Base-by-base conservation (phyloP, 2,797 vertebrate species). In the Protosalanx chinensis region DNA sequence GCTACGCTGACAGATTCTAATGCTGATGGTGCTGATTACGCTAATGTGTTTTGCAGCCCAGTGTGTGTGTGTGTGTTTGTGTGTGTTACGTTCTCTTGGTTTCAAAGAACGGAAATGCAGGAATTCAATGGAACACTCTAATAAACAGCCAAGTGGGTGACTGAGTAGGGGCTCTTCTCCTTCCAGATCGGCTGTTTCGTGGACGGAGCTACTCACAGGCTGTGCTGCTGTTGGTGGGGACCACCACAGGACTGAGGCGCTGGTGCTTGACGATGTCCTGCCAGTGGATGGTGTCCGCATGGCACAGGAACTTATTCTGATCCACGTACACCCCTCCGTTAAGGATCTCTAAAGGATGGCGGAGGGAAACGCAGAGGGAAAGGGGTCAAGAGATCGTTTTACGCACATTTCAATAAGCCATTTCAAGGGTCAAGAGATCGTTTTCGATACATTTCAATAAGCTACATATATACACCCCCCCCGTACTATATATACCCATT, bases 251-350 rank as follows among this genome's bases (percentile, higher is more conserved):
- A 81, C 95, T 94, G 56, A 94, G 91, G 78, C 91, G 91, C 20
- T 92, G 89, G 68, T 92, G 94, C 59, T 94, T 91, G 68, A 95
- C 94, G 1, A 95, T 96, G 70, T 96, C 95, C 76, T 95, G 94
- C 95, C 95, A 96, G 56, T 95, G 94, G 81, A 96, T 94, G 71
- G 94, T 96, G 79, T 96, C 93, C 4, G 93, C 93, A 29, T 95
- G 93, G 86, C 95, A 96, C 3, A 96, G 92, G 49, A 95, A 95
- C 80, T 95, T 94, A 89, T 95, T 96, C 90, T 95, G 93, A 79
- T 94, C 93, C 76, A 96, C 93, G 0, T 96, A 96, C 58, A 95
- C 93, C 0, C 94, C 95, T 63, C 95, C 95, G 68, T 94, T 94
- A 73, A 96, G 90, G 78, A 95, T 95, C 91, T 96, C 95, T 96